Conservation (phyloP, 1,140 invertebrate genomes). For the Babylonia areolata region DNA sequence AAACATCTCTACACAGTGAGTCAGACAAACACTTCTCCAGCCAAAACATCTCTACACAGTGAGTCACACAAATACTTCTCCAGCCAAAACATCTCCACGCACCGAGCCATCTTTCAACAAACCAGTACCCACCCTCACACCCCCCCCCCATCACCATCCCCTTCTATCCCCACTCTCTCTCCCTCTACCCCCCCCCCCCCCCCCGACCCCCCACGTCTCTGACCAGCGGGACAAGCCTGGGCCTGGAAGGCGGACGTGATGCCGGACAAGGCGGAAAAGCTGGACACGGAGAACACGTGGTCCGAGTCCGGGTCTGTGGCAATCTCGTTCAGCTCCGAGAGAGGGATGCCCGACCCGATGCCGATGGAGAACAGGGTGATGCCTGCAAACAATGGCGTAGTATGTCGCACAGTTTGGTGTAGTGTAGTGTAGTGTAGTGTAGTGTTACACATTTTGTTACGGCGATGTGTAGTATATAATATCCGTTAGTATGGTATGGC, state of each 20-base stretch:
- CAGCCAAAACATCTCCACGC: background rate
- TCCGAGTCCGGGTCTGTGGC: conserved; percentile 55
- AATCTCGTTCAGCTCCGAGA: conserved; percentile 54
- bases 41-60: too few relatives aligned
- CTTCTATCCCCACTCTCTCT: background rate
- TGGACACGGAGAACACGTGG: conserved; percentile 58
- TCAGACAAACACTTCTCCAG: too few relatives aligned
- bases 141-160: background rate
- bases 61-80: too few relatives aligned
- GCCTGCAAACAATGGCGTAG: background rate
- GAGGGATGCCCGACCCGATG: conserved; percentile 54
- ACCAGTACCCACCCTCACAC: background rate
- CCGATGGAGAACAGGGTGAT: conserved; percentile 53
- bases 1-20: too few relatives aligned
- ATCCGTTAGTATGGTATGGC: too few relatives aligned
- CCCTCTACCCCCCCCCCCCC: background rate
- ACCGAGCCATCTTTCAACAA: background rate
- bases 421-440: too few relatives aligned
- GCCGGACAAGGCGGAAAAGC: conserved; percentile 62
- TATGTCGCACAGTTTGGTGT: too few relatives aligned
- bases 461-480: too few relatives aligned
- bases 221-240: background rate
- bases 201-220: background rate
- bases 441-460: too few relatives aligned
- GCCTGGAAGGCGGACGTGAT: conserved; percentile 59